Percentiles rank a stretch among this genome's conserved stretches.
Conservation (phyloP, 2,888 invertebrate species). For the Amblyjoppa proteus region DNA sequence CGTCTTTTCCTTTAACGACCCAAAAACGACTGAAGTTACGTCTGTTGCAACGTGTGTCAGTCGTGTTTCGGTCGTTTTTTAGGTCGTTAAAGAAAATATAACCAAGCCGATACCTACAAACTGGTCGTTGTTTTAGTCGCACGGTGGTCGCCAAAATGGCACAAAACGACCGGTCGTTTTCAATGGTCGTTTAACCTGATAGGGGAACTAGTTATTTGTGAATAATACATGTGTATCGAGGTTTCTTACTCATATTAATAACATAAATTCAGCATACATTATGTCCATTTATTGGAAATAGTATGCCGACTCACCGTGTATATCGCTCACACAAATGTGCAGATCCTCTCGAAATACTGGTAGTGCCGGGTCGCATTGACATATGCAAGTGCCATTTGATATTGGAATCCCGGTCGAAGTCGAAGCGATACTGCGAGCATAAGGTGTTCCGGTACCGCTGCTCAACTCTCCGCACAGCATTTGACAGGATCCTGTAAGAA, state of each 20-base stretch:
- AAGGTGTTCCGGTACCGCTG: conserved; percentile 88
- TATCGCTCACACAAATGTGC: conserved; percentile 93
- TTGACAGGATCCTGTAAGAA: conserved; percentile 82
- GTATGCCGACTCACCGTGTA: conserved; percentile 89
- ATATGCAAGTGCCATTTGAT: conserved; percentile 88
- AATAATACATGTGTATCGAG: not conserved
- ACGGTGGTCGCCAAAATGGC: too few relatives aligned
- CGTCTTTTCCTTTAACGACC: too few relatives aligned
- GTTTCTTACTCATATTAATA: not conserved
- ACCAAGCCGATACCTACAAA: too few relatives aligned
- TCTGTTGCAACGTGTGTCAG: too few relatives aligned
- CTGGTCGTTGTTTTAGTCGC: too few relatives aligned
- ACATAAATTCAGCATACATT: not conserved
- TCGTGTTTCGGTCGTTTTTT: too few relatives aligned
- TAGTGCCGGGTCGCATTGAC: conserved; percentile 91
- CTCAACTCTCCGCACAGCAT: conserved; percentile 89
- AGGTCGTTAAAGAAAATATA: too few relatives aligned
- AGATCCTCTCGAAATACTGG: conserved; percentile 94
- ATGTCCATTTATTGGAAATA: not conserved
- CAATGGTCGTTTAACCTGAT: too few relatives aligned
- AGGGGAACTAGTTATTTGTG: not conserved
- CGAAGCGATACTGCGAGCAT: conserved; percentile 79
- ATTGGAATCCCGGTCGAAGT: conserved; percentile 82
- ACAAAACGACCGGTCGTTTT: too few relatives aligned
- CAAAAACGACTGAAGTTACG: too few relatives aligned